Evolutionary conservation across 1,140 invertebrate genomes (phyloP), one percentile per base, ranked within the genome.

Genomic region (Dolichoris vasculosae): DNA sequence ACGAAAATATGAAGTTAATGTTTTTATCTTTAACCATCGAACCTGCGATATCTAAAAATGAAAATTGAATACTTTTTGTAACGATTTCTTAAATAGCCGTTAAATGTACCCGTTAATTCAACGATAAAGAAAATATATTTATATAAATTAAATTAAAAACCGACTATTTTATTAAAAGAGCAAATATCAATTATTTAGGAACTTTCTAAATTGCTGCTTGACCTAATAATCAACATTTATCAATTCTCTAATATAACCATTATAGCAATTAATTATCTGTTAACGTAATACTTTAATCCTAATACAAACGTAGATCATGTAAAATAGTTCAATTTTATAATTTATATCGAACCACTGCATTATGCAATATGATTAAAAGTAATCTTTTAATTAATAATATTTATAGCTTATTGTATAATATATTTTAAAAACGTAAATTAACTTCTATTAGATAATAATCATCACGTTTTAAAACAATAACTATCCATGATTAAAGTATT

Each of bases 211-310:
- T 73, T 85, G 35, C 67, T 30, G 38, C 64, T 80, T 85, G 64
- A 80, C 77, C 77, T 63, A 73, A 75, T 80, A 80, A 80, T 80
- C 46, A 55, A 26, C 35, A 38, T 71, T 46, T 71, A 55, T 59
- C 75, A 69, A 73, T 79, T 69, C 32, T 69, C 76, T 73, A 35
- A n/a, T 64, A 26, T 38, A 13, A 20, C 7, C 30, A 20, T 67
- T 38, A 59, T 46, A 69, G 35, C 48, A 80, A 32, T 38, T 80
- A 78, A 84, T 84, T 84, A 71, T 43, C 55, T 55, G 79, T 71
- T 79, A 79, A 71, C 20, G 51, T 84, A 84, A 84, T 71, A 26
- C 77, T 79, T 67, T 71, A 79, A 84, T 69, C 64, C 76, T 30
- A 59, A 32, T 32, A 55, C 83, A 79, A 79, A 79, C 35, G 35